phyloP scores from a whole-genome alignment of 2,888 invertebrate genomes.

The Peribatodes rhomboidaria region DNA sequence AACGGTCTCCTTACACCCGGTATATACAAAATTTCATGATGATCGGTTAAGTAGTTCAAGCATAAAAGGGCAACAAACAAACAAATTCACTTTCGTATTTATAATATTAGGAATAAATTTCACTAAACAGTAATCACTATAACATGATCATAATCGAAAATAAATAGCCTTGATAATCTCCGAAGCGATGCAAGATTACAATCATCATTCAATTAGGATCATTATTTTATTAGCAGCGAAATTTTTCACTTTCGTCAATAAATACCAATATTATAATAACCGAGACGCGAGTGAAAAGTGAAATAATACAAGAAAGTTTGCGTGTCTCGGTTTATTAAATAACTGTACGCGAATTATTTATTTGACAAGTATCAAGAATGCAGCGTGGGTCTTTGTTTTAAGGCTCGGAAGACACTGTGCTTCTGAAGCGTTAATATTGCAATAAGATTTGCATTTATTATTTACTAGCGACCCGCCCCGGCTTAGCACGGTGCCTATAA shows the following conservation, averaged over 20 bases:
- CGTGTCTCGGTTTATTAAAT: constrained; percentile 34
- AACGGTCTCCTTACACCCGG: no score
- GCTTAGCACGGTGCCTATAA: no score
- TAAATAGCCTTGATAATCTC: neutral
- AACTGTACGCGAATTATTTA: constrained; percentile 43
- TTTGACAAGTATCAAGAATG: constrained; percentile 40
- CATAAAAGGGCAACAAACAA: no score
- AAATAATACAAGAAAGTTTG: constrained; percentile 37
- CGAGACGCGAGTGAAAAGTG: constrained; percentile 7
- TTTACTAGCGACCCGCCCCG: no score
- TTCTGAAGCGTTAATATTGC: neutral
- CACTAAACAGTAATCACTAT: no score
- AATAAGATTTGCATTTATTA: no score
- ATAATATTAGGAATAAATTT: no score
- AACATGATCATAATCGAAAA: no score
- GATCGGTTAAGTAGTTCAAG: no score
- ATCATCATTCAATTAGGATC: constrained; percentile 9
- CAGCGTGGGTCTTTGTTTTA: constrained; percentile 29
- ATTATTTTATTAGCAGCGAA: constrained; percentile 11
- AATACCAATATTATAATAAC: constrained; percentile 8
- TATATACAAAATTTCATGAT: no score
- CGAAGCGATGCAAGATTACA: neutral
- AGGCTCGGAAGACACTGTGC: constrained; percentile 15
- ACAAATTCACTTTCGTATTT: neutral
- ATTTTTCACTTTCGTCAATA: constrained; percentile 35